Percentiles rank a stretch among this genome's conserved stretches.
Evolutionary conservation across 53 echinoderm and acorn worm genomes (phyloP).

Genomic region (Luidia sarsii): DNA sequence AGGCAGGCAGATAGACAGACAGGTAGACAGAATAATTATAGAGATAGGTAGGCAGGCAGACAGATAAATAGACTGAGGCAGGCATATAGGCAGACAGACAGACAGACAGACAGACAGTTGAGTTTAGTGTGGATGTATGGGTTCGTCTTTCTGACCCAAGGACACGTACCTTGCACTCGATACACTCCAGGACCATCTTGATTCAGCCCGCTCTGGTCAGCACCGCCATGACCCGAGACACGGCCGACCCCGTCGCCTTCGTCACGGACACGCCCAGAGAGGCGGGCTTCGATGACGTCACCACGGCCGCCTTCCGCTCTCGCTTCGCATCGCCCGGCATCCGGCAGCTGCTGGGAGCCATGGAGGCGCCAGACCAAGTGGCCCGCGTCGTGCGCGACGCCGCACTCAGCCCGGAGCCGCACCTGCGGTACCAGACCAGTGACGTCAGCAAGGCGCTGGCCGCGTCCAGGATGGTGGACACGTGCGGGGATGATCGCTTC

Average conservation of each 20-base stretch:
- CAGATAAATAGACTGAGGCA: too few species aligned
- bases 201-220: constrained; percentile 49
- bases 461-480: constrained; percentile 3
- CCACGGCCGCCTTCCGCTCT: constrained; percentile 30
- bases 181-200: constrained; percentile 43
- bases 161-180: not conserved
- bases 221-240: constrained; percentile 44
- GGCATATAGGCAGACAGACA: too few species aligned
- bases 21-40: too few species aligned
- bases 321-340: not conserved
- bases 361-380: constrained; percentile 45
- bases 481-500: not conserved
- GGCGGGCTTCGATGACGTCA: constrained; percentile 36
- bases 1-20: too few species aligned
- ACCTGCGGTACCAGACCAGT: constrained; percentile 63
- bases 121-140: too few species aligned
- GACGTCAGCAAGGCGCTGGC: constrained; percentile 7
- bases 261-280: not conserved
- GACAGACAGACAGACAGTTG: too few species aligned
- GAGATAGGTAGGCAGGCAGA: too few species aligned
- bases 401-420: constrained; percentile 41
- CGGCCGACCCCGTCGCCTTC: constrained; percentile 1
- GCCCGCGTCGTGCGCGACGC: constrained; percentile 51
- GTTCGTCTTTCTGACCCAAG: too few species aligned
- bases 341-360: constrained; percentile 4